These are phyloP conservation scores for Dromiciops gliroides DNA, from an alignment of 2,113 vertebrate species.

Conservation along the genomic window DNA sequence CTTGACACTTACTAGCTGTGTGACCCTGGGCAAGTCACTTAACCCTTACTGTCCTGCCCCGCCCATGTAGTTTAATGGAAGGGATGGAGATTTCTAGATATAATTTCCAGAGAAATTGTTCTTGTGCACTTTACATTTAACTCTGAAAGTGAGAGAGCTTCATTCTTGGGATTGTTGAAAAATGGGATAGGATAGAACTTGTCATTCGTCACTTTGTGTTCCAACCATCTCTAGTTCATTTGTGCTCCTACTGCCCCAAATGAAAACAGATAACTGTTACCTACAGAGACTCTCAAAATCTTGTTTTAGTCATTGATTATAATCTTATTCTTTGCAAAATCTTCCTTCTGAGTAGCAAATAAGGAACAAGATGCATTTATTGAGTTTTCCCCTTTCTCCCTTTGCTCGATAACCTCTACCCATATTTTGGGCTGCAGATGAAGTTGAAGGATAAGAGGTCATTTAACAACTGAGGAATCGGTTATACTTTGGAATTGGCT, in stretches of 20 bases:
- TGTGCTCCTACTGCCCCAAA: neutral
- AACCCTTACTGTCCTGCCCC: no score
- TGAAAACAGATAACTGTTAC: neutral
- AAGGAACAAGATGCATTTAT: no score
- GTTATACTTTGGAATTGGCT: neutral
- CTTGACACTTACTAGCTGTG: no score
- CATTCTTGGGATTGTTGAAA: neutral
- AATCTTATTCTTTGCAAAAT: no score
- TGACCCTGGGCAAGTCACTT: no score
- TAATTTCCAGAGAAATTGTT: slow-evolving; percentile 20
- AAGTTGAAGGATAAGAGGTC: slow-evolving; percentile 2
- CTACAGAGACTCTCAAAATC: neutral
- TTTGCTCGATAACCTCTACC: neutral
- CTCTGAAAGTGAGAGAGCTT: neutral
- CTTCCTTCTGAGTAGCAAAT: no score
- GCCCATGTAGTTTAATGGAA: neutral
- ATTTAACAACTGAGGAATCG: neutral
- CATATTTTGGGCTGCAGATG: neutral
- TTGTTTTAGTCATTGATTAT: neutral
- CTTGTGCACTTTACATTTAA: slow-evolving; percentile 20
- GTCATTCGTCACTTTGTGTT: neutral
- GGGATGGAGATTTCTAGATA: slow-evolving; percentile 1
- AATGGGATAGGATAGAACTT: neutral
- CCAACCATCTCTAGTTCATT: neutral
- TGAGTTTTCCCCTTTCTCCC: neutral